phyloP scores from a whole-genome alignment of 2,797 vertebrate genomes.

The Acropternis orthonyx region DNA sequence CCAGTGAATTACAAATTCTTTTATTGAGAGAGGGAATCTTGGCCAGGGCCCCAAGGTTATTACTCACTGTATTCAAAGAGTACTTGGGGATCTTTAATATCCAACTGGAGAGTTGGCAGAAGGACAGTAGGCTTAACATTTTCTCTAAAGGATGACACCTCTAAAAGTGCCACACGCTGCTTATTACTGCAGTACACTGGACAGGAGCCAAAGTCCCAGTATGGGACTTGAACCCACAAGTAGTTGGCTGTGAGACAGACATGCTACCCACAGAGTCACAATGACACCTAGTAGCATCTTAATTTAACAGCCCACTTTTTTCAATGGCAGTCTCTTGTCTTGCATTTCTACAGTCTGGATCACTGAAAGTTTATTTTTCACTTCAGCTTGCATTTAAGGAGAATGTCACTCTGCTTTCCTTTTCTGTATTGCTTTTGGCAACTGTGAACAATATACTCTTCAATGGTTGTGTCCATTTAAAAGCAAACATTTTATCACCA shows the following conservation, averaged over 20 bases:
- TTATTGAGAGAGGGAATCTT: conserved; percentile 18
- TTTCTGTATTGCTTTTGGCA: background rate
- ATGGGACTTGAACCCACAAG: conserved; percentile 61
- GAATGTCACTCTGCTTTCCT: background rate
- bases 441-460: background rate
- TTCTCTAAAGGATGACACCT: conserved; percentile 59
- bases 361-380: conserved; percentile 24
- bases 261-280: conserved; percentile 54
- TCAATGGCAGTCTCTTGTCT: background rate
- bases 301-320: conserved; percentile 54
- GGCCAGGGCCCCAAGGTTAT: conserved; percentile 27
- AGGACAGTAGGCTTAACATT: conserved; percentile 46
- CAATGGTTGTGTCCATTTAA: background rate
- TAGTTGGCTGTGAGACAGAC: conserved; percentile 56
- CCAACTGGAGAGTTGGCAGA: conserved; percentile 57
- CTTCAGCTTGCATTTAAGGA: background rate
- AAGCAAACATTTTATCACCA: background rate
- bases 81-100: conserved; percentile 57
- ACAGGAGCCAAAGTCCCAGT: conserved; percentile 46
- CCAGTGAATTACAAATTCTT: background rate
- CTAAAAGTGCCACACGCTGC: conserved; percentile 46
- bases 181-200: conserved; percentile 49
- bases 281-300: conserved; percentile 61
- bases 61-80: conserved; percentile 44
- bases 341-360: conserved; percentile 4